Evolutionary conservation across 2,797 vertebrate genomes (phyloP).

Genomic region (Xerus rutilus): DNA sequence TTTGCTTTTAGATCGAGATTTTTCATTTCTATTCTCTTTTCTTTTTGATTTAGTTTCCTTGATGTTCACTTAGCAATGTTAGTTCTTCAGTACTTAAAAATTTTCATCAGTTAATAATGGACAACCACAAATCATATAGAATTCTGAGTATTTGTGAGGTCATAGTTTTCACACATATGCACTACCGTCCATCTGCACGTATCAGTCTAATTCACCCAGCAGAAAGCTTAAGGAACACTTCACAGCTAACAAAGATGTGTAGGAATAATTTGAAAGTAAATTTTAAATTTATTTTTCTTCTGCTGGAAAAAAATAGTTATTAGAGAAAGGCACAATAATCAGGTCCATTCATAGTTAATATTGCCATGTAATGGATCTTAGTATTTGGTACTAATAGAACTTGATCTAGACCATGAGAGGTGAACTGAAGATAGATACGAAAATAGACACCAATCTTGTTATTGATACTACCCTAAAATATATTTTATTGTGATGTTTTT

Average conservation of each 20-base stretch:
- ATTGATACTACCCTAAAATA: neutral
- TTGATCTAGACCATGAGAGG: neutral
- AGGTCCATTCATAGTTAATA: neutral
- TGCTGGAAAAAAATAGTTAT: neutral
- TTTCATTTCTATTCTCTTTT: neutral
- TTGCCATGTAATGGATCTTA: neutral
- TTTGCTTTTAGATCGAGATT: neutral
- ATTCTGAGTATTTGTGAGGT: neutral
- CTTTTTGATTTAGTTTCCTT: neutral
- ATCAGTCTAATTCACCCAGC: neutral
- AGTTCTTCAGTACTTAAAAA: neutral
- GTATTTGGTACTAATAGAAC: neutral
- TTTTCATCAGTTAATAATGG: neutral
- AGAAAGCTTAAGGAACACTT: neutral
- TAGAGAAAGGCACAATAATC: neutral
- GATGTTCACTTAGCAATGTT: neutral
- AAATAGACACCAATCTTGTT: neutral
- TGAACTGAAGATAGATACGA: no score
- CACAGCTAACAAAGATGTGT: neutral
- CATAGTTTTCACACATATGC: neutral
- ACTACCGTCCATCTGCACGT: neutral
- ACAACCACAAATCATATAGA: neutral
- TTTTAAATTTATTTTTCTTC: neutral
- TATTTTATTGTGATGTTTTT: neutral
- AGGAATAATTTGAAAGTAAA: neutral